phyloP scores from a whole-genome alignment of 92 coral and sea anemone species.

The Epizoanthus stellaris region DNA sequence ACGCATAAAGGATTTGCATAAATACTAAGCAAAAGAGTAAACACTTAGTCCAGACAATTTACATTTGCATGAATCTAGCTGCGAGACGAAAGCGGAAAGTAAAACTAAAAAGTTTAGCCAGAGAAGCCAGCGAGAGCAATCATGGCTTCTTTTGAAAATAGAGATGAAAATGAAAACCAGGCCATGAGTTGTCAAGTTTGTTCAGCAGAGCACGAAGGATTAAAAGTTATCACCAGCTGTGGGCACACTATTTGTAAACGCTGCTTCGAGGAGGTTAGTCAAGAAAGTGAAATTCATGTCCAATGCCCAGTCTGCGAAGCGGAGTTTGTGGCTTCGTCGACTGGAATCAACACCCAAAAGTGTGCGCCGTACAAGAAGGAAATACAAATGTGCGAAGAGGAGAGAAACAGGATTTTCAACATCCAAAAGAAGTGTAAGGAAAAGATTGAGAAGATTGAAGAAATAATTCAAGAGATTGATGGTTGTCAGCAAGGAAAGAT shows the following conservation, averaged over 20 bases:
- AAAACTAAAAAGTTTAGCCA: not conserved
- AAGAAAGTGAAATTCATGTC: slow-evolving; percentile 56
- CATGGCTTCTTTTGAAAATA: slow-evolving; percentile 46
- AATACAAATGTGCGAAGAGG: slow-evolving; percentile 50
- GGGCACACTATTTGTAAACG: slow-evolving; percentile 73
- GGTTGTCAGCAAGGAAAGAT: slow-evolving; percentile 59
- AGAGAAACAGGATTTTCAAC: slow-evolving; percentile 59
- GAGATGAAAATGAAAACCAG: slow-evolving; percentile 47
- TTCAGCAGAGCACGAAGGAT: slow-evolving; percentile 73
- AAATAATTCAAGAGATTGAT: slow-evolving; percentile 66
- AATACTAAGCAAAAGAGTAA: slow-evolving; percentile 1
- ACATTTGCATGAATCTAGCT: not conserved
- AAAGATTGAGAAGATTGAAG: slow-evolving; percentile 68
- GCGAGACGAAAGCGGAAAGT: not conserved
- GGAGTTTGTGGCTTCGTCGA: slow-evolving; percentile 44
- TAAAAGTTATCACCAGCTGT: slow-evolving; percentile 71
- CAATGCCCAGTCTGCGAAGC: slow-evolving; percentile 74
- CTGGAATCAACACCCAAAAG: slow-evolving; percentile 32
- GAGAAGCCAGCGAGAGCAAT: not conserved
- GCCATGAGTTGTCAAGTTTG: slow-evolving; percentile 70
- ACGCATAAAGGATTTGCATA: slow-evolving; percentile 22
- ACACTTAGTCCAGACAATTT: slow-evolving; percentile 8
- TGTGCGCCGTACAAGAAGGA: slow-evolving; percentile 44
- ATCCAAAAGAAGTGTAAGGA: slow-evolving; percentile 68
- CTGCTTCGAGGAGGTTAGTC: slow-evolving; percentile 62